phyloP scores from a whole-genome alignment of 2,113 vertebrate species.

The Canis aureus region DNA sequence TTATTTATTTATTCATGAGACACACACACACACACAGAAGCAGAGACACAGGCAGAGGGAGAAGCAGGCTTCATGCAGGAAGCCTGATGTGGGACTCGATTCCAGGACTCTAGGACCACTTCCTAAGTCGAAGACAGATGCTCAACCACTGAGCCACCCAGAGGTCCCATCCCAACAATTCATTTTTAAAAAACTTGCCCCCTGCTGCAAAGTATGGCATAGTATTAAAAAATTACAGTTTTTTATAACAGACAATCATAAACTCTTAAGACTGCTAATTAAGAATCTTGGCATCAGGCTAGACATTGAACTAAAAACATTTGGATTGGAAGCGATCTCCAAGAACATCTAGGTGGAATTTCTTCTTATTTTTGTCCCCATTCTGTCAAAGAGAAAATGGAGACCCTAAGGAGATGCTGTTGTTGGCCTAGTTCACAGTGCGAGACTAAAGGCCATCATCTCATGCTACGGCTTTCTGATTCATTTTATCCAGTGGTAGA shows the following conservation, averaged over 20 bases:
- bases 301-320: neutral
- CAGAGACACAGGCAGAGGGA: too few species aligned
- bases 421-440: neutral
- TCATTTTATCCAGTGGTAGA: neutral
- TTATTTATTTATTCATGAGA: too few species aligned
- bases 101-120: too few species aligned
- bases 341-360: neutral
- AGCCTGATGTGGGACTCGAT: too few species aligned
- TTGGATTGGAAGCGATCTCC: neutral
- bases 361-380: neutral
- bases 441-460: neutral
- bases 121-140: too few species aligned
- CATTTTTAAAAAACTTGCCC: neutral
- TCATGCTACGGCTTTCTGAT: neutral
- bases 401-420: neutral
- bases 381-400: slow-evolving; percentile 18
- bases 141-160: neutral
- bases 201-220: neutral
- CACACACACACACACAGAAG: too few species aligned
- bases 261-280: neutral
- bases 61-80: too few species aligned
- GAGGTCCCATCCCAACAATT: neutral
- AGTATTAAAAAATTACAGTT: neutral
- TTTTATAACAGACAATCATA: neutral
- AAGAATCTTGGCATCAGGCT: neutral